phyloP scores from a whole-genome alignment of 2,797 vertebrate species.

The Sebastolobus altivelis region DNA sequence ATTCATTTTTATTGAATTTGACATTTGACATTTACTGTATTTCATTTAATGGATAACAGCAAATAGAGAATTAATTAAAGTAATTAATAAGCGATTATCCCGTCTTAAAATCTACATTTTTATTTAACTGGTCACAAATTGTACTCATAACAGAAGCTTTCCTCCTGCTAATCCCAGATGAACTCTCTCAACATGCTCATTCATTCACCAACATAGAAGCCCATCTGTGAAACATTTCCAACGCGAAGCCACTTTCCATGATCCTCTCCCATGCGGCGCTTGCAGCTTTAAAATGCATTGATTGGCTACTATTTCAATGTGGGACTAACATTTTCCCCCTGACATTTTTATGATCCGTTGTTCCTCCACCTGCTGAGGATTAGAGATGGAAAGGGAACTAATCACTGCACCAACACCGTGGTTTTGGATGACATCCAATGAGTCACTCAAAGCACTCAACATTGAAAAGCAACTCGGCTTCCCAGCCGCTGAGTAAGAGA shows the following conservation, averaged over 20 bases:
- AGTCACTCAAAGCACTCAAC: constrained; percentile 45
- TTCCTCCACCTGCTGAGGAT: constrained; percentile 72
- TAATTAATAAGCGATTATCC: constrained; percentile 1
- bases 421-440: constrained; percentile 60
- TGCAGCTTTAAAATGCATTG: constrained; percentile 61
- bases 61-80: neutral
- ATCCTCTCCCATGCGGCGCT: constrained; percentile 50
- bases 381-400: constrained; percentile 73
- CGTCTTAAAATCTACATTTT: constrained; percentile 7
- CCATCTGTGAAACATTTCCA: constrained; percentile 73
- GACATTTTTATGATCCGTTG: constrained; percentile 63
- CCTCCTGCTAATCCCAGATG: constrained; percentile 23
- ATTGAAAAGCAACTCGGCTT: constrained; percentile 34
- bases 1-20: neutral
- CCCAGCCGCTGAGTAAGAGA: constrained; percentile 42
- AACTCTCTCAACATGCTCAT: constrained; percentile 36
- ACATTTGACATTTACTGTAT: neutral
- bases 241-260: constrained; percentile 60
- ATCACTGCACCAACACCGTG: constrained; percentile 69
- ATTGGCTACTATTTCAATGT: constrained; percentile 66
- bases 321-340: constrained; percentile 64
- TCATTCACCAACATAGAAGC: constrained; percentile 47
- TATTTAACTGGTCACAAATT: constrained; percentile 21
- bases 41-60: neutral
- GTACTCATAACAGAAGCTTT: constrained; percentile 33